These are phyloP conservation scores for Pristionchus mayeri DNA, from an alignment of 2,888 invertebrate genomes.

Conservation along the genomic window DNA sequence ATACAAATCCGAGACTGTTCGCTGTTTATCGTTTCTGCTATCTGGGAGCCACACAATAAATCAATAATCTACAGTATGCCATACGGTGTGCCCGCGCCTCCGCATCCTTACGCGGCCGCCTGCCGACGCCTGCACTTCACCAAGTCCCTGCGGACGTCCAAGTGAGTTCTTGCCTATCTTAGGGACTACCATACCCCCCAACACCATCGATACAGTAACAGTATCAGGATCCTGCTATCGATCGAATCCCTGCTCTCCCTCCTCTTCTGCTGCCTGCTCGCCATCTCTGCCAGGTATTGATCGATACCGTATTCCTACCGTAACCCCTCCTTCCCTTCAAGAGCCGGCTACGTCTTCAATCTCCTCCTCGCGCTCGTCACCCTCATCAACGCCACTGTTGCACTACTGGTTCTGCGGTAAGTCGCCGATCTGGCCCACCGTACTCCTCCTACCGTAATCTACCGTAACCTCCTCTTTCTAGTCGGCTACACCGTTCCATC, in stretches of 20 bases:
- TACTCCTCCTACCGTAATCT: not conserved
- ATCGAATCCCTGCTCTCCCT: constrained; percentile 40
- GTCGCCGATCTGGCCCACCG: not conserved
- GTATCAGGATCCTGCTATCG: constrained; percentile 24
- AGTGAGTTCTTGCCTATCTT: not conserved
- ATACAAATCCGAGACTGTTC: too few species aligned
- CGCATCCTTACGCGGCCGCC: constrained; percentile 41
- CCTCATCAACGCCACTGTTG: constrained; percentile 29
- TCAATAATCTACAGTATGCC: not conserved
- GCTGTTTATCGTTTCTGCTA: too few species aligned
- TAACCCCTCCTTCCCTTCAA: not conserved
- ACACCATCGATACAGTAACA: not conserved
- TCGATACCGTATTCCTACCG: not conserved
- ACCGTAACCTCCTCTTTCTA: not conserved
- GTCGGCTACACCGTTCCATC: constrained; percentile 12
- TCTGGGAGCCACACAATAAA: too few species aligned
- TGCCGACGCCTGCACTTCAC: constrained; percentile 47
- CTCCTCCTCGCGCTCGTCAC: constrained; percentile 46
- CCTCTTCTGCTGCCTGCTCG: constrained; percentile 32
- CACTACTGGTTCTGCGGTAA: constrained; percentile 42
- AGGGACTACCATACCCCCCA: not conserved
- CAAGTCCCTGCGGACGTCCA: not conserved
- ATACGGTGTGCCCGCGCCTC: not conserved
- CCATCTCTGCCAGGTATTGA: constrained; percentile 42
- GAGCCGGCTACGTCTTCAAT: constrained; percentile 49